Conservation (phyloP, 30 jellyfish, hydroid and myxozoan species). For the Haliclystus octoradiatus region DNA sequence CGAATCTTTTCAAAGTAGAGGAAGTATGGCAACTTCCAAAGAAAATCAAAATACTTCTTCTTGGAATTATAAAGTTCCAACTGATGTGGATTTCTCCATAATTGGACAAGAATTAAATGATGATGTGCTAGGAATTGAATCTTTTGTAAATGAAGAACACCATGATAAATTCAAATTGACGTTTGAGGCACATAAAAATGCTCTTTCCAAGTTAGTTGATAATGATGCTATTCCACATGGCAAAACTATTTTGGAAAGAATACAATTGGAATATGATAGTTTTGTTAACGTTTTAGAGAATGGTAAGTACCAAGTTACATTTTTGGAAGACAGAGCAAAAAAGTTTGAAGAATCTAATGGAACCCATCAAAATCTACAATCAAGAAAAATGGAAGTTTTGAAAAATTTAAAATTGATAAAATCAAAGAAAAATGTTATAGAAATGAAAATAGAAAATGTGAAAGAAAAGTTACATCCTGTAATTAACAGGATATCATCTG, state of each 20-base stretch:
- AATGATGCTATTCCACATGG: conserved; percentile 7
- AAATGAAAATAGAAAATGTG: neutral
- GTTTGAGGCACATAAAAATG: neutral
- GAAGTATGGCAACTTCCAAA: too few species aligned
- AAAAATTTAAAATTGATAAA: conserved; percentile 26
- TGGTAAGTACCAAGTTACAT: conserved; percentile 29
- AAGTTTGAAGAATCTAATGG: conserved; percentile 17
- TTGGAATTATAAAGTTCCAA: too few species aligned
- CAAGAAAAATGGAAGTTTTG: conserved; percentile 24
- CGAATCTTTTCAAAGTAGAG: too few species aligned
- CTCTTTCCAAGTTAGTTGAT: neutral
- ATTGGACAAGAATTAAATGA: too few species aligned
- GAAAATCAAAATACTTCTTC: too few species aligned
- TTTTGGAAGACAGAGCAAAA: conserved; percentile 13
- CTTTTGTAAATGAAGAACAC: too few species aligned
- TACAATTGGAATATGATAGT: conserved; percentile 28
- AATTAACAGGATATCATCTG: too few species aligned
- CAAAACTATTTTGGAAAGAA: conserved; percentile 8
- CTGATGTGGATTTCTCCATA: too few species aligned
- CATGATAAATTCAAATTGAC: too few species aligned
- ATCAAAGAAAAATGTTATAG: conserved; percentile 14
- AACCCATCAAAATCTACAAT: conserved; percentile 5
- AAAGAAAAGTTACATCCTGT: neutral
- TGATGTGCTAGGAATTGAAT: too few species aligned
- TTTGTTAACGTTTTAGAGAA: conserved; percentile 29